phyloP scores from a whole-genome alignment of 2,888 invertebrate species.

The Hypolimnas misippus region DNA sequence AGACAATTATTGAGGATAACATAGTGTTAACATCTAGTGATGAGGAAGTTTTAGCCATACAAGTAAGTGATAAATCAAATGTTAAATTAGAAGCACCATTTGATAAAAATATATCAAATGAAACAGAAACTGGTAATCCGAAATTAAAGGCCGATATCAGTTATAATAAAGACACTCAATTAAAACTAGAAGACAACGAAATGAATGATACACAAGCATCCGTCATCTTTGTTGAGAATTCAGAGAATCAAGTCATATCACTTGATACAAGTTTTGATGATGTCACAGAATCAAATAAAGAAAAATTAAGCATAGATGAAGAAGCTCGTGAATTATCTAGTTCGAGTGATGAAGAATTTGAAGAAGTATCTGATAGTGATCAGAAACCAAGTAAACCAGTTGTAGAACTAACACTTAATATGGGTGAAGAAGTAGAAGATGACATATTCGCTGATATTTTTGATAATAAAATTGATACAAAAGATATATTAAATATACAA shows the following conservation, averaged over 20 bases:
- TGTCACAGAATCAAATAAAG: slow-evolving; percentile 30
- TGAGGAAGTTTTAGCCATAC: slow-evolving; percentile 49
- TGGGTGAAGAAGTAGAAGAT: slow-evolving; percentile 69
- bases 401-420: slow-evolving; percentile 73
- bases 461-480: slow-evolving; percentile 41
- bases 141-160: background rate
- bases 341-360: slow-evolving; percentile 80
- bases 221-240: slow-evolving; percentile 59
- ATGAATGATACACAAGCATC: slow-evolving; percentile 58
- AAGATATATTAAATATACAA: slow-evolving; percentile 18
- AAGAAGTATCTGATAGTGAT: slow-evolving; percentile 75
- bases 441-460: slow-evolving; percentile 91
- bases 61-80: background rate
- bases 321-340: slow-evolving; percentile 49
- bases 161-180: slow-evolving; percentile 14
- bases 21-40: slow-evolving; percentile 55
- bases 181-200: slow-evolving; percentile 32
- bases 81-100: slow-evolving; percentile 40
- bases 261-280: slow-evolving; percentile 63
- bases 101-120: slow-evolving; percentile 8
- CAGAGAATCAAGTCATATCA: slow-evolving; percentile 54
- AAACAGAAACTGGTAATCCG: background rate
- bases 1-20: slow-evolving; percentile 65
- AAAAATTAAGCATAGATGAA: slow-evolving; percentile 2
- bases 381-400: slow-evolving; percentile 60